A percentile compares a stretch with the other conserved stretches of the same genome.
Evolutionary conservation across 2,113 vertebrate genomes (phyloP).

Genomic region (Rhynchopsitta pachyrhyncha): DNA sequence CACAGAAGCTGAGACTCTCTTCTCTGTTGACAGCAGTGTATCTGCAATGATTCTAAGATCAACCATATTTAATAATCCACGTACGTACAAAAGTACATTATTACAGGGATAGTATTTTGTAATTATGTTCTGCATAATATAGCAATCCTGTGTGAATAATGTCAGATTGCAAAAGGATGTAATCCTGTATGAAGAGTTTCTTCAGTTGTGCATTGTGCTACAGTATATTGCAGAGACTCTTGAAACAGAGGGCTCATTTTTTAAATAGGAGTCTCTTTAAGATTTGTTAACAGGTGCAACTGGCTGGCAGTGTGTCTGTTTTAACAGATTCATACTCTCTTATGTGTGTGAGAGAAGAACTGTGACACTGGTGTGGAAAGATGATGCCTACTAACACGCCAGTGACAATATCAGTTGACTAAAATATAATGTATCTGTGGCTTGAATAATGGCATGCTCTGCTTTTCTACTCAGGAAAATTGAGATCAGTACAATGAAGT

Average conservation of each 20-base stretch:
- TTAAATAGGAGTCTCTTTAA: neutral
- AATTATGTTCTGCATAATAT: slow-evolving; percentile 69
- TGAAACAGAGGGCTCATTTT: slow-evolving; percentile 18
- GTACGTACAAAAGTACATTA: slow-evolving; percentile 56
- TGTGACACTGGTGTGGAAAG: neutral
- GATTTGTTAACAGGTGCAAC: slow-evolving; percentile 44
- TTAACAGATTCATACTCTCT: neutral
- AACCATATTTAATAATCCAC: slow-evolving; percentile 71
- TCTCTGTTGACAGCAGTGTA: slow-evolving; percentile 28
- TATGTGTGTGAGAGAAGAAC: neutral
- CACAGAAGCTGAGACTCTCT: slow-evolving; percentile 10
- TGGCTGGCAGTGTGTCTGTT: slow-evolving; percentile 6
- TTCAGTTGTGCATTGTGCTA: slow-evolving; percentile 46
- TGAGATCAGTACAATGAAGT: neutral
- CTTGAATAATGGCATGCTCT: neutral
- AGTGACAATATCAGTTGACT: neutral
- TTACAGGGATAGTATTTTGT: slow-evolving; percentile 53
- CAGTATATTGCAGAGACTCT: slow-evolving; percentile 23
- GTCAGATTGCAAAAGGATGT: slow-evolving; percentile 64
- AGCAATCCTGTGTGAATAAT: slow-evolving; percentile 68
- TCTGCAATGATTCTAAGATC: slow-evolving; percentile 71
- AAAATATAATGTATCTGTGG: neutral
- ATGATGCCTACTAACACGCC: neutral
- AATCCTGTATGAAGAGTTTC: slow-evolving; percentile 62
- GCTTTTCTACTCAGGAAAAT: neutral